Evolutionary conservation across 2,888 invertebrate genomes (phyloP).

Genomic region (Agapostemon virescens): DNA sequence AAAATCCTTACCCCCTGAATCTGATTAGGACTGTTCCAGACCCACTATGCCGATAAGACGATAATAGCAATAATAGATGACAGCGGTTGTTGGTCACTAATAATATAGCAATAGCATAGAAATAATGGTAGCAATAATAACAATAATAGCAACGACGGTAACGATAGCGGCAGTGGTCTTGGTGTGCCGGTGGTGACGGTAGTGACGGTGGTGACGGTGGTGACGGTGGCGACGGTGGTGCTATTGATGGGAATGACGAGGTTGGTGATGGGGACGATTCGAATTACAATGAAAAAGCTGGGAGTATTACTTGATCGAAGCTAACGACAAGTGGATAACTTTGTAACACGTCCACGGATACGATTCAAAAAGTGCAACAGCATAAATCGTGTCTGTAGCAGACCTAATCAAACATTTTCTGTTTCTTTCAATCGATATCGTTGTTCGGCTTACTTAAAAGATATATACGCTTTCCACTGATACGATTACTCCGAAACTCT

Average conservation of each 20-base stretch:
- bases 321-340: not conserved
- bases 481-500: not conserved
- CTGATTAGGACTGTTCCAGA: constrained; percentile 81
- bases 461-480: not conserved
- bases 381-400: constrained; percentile 73
- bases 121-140: not conserved
- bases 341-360: not conserved
- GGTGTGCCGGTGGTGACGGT: not conserved
- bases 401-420: constrained; percentile 79
- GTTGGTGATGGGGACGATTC: not conserved
- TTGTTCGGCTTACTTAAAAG: not conserved
- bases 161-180: not conserved
- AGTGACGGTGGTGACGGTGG: constrained; percentile 16
- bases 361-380: constrained; percentile 22
- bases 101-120: not conserved
- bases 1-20: constrained; percentile 75
- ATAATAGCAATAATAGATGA: not conserved
- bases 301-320: not conserved
- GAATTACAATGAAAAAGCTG: not conserved
- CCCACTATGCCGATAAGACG: constrained; percentile 68
- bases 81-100: not conserved
- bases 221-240: not conserved
- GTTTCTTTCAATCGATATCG: constrained; percentile 46
- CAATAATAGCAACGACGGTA: not conserved
- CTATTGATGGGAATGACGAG: not conserved